These are phyloP conservation scores for Pygocentrus nattereri DNA, from an alignment of 2,797 vertebrate genomes.

Conservation along the genomic window DNA sequence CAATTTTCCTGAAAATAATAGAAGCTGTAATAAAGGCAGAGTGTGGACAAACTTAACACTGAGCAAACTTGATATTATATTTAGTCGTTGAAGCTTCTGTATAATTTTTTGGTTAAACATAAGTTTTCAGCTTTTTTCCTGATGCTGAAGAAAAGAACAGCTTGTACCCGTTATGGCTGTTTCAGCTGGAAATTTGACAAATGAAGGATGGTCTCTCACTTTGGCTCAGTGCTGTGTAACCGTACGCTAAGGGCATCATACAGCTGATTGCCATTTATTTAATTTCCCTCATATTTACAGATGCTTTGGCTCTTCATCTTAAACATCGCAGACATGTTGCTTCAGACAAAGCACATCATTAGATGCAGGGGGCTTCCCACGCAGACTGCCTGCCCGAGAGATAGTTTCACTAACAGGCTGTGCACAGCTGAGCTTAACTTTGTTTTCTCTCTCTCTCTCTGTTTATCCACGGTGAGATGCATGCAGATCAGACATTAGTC, in stretches of 20 bases:
- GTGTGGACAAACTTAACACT: too few species aligned
- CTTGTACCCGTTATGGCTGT: too few species aligned
- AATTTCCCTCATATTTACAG: not conserved
- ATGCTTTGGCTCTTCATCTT: not conserved
- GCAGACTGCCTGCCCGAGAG: constrained; percentile 36
- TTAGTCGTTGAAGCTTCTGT: too few species aligned
- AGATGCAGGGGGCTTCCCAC: constrained; percentile 51
- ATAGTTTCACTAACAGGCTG: constrained; percentile 46
- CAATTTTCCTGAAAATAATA: too few species aligned
- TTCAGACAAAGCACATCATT: constrained; percentile 47
- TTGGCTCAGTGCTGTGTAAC: too few species aligned
- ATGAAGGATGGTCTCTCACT: too few species aligned
- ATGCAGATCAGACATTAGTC: not conserved
- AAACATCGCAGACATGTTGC: not conserved
- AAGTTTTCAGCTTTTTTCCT: too few species aligned
- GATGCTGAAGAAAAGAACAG: too few species aligned
- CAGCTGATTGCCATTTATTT: not conserved
- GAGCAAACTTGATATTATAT: too few species aligned
- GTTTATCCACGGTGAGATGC: not conserved
- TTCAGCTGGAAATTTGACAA: too few species aligned
- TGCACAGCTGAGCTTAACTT: constrained; percentile 21
- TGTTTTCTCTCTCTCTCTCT: not conserved
- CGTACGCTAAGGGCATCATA: not conserved
- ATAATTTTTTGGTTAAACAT: too few species aligned
- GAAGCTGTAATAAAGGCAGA: too few species aligned